Base-by-base conservation (phyloP, 2,113 vertebrate species). In the Triplophysa dalaica region DNA sequence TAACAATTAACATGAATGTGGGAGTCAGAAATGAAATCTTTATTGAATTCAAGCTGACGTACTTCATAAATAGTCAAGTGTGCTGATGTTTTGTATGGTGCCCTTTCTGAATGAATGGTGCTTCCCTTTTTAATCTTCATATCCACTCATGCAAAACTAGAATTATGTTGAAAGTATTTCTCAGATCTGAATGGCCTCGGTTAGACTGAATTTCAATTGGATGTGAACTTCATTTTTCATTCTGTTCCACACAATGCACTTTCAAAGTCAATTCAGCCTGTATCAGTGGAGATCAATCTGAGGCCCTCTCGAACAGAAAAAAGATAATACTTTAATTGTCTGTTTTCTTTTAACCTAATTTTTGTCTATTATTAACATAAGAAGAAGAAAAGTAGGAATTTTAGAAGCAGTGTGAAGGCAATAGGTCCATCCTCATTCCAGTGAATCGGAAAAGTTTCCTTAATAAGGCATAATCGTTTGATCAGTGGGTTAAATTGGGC, bases 381-480 rank as follows among this genome's bases (percentile, higher is more conserved):
- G 24, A 69, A 50, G 48, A 54, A 22, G 54, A 33, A 65, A 83
- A 77, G 72, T 11, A 68, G 54, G 21, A 54, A n/a, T 66, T 67
- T 70, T 77, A 60, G 24, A 76, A 77, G 61, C 67, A 80, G 62
- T 16, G 56, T 81, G 65, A 82, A 19, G 81, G 43, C 29, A 9
- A 21, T 67, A 8, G 56, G 16, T 19, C 17, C 17, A 50, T 24
- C 68, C 54, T 64, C 64, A 52, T 48, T 54, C 11, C 48, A 79
- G 73, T 80, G 74, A 75, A 24, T 41, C 43, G 26, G 45, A 21
- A 74, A 58, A 64, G 58, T 78, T 67, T 45, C 19, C 52, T 50
- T 82, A 79, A 83, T 85, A 66, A 82, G 77, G 83, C 70, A 73
- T 86, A 86, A 88, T 85, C 80, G 82, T 86, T 85, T 85, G 77